Evolutionary conservation across 2,888 invertebrate genomes (phyloP).

Genomic region (Tetranychus truncatus): DNA sequence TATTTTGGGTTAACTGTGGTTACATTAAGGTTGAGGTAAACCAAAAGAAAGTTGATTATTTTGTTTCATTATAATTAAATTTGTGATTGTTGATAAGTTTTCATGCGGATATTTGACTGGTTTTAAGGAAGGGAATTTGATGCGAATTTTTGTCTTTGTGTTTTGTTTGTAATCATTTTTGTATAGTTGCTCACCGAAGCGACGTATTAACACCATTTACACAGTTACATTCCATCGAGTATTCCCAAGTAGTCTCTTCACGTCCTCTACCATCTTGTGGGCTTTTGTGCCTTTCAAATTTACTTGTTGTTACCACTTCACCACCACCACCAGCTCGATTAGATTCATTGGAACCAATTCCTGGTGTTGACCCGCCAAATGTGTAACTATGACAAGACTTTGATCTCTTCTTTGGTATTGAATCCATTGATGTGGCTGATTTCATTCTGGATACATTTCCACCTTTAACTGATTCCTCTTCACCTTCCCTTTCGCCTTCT

Average conservation of each 20-base stretch:
- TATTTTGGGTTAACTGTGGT: no score
- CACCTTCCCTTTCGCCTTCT: not conserved
- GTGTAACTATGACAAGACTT: not conserved
- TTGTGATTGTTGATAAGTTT: no score
- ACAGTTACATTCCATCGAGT: conserved; percentile 17
- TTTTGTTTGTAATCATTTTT: no score
- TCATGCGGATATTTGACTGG: no score
- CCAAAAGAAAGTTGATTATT: not conserved
- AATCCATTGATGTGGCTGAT: not conserved
- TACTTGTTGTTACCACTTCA: not conserved
- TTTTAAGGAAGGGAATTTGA: no score
- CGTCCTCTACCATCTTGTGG: not conserved
- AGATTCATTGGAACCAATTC: not conserved
- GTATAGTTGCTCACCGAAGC: conserved; percentile 14
- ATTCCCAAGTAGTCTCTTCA: conserved; percentile 11
- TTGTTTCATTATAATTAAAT: not conserved
- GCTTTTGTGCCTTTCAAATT: conserved; percentile 5
- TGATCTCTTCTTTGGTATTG: not conserved
- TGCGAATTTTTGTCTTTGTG: no score
- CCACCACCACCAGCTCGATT: not conserved
- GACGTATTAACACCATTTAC: conserved; percentile 17
- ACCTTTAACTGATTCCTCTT: not conserved
- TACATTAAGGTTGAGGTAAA: no score
- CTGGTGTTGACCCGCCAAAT: not conserved
- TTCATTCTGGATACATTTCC: not conserved